Conservation (phyloP, 1,140 invertebrate species). For the Cherax quadricarinatus region DNA sequence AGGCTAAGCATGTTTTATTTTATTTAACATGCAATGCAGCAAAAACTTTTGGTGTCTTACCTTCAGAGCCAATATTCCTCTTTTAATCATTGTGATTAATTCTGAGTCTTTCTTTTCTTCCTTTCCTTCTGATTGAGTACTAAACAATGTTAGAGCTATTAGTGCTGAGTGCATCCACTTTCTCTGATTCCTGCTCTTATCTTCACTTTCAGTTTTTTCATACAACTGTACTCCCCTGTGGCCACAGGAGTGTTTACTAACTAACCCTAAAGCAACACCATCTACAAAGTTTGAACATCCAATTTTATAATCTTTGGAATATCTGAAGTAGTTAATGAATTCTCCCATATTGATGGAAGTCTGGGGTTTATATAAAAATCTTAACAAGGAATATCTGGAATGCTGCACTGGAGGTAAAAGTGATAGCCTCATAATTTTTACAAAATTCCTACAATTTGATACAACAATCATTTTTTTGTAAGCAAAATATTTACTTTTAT, state of each 20-base stretch:
- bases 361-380: background rate
- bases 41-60: constrained; percentile 4
- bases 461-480: background rate
- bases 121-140: constrained; percentile 24
- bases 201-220: background rate
- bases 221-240: background rate
- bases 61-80: constrained; percentile 61
- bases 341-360: background rate
- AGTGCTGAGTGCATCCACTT: constrained; percentile 6
- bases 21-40: too few species aligned
- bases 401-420: background rate
- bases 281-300: background rate
- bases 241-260: background rate
- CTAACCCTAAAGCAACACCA: background rate
- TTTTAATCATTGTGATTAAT: constrained; percentile 60
- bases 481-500: background rate
- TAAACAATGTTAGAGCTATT: constrained; percentile 38
- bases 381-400: background rate
- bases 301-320: background rate
- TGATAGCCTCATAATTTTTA: background rate
- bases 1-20: too few species aligned
- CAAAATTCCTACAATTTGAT: background rate
- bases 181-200: background rate
- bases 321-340: background rate
- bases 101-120: constrained; percentile 51